Evolutionary conservation across 2,888 invertebrate species (phyloP), one percentile per base, ranked within the genome.

Genomic region (Drosophila buzzatii): DNA sequence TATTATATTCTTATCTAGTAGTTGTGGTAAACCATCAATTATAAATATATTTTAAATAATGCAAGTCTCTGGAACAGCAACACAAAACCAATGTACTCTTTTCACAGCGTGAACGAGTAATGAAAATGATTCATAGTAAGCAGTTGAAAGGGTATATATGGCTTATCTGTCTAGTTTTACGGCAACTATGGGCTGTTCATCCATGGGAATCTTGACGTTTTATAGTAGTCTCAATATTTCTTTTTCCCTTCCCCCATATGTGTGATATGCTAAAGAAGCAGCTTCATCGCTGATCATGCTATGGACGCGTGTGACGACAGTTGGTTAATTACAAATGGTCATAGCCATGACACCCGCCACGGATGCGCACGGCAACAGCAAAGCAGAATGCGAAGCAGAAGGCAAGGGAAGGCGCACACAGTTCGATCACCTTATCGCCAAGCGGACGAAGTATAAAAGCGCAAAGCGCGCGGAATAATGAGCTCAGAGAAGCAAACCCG

Each of bases 301-400:
- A 14, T 27, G 3, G 27, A 18, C 56, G 56, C 71, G 65, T 73
- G 71, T 5, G 10, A 16, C 56, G 56, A 18, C 56, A 59, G 16
- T 58, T 61, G 56, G 65, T 57, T 57, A 71, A 60, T 71, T 66
- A 63, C 66, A 75, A 57, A 44, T 63, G 60, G 47, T 33, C 75
- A 63, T 49, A 65, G 52, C 55, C 65, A 59, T 31, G 39, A 55
- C 35, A 53, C 58, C 58, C 31, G 49, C 37, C 31, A 23, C 33
- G 57, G 66, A 47, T 57, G 57, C 49, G 65, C 59, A 57, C 66
- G 47, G 75, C 75, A 76, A 76, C 64, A 55, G 23, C 60, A 9
- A 18, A 8, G 3, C 16, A 12, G 20, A 23, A 16, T 16, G 37
- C 37, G 37, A 16, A 23, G 8, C 23, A 16, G 31, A 7, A 16